Base-by-base conservation (phyloP, 2,113 vertebrate genomes). In the Lampris incognitus region DNA sequence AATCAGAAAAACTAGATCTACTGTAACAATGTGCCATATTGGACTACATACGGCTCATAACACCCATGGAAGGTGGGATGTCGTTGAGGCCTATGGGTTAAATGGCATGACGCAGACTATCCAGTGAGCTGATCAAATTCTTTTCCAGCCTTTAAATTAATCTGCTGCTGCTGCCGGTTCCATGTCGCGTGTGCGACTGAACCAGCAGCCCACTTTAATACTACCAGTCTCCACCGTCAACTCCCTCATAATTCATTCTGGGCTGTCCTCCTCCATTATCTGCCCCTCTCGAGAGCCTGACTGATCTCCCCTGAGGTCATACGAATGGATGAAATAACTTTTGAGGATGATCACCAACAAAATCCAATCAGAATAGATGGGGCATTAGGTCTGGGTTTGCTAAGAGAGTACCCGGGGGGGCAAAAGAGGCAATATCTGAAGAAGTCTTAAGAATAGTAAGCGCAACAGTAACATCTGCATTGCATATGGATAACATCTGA, bases 221-320 rank as follows among this genome's bases (percentile, higher is more conserved):
- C 6, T 46, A 24, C 5, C 7, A 4, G 38, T 3, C 40, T 63
- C 55, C 46, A 7, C 39, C 44, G 50, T 68, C 74, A 11, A 66
- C 13, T 62, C 9, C 69, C 48, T 40, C 6, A 0, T 60, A 68
- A n/a, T 60, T 65, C 42, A 41, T 70, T 6, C 63, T 54, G 6
- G 24, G 44, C 11, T 44, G 56, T 9, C n/a, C 56, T 54, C 46
- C 65, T 55, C 48, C 40, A 78, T 7, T 60, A n/a, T 8, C 55
- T 37, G 24, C 6, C 37, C 38, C 54, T 41, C 9, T 50, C 44
- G n/a, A 49, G 48, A 65, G 44, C 44, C 37, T 5, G 40, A 54
- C 60, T 52, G 11, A 67, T 65, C 79, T 69, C 58, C 63, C 56
- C 44, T 37, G 65, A 59, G 49, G 44, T 9, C 5, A 56, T 39